Conservation (phyloP, 2,797 vertebrate species). For the Urophycis tenuis region DNA sequence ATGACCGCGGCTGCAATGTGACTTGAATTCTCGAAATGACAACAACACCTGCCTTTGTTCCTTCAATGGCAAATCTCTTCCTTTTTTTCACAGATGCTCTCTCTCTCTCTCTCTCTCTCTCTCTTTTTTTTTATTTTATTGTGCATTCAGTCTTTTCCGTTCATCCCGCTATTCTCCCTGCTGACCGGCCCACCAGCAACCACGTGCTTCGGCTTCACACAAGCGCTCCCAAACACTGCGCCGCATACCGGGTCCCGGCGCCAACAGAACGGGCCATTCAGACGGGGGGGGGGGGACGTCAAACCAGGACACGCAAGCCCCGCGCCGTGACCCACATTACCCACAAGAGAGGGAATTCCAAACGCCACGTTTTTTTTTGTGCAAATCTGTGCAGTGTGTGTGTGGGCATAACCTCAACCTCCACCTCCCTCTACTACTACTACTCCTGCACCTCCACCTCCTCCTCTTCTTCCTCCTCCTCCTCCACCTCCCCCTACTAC, state of each 20-base stretch:
- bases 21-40: slow-evolving; percentile 25
- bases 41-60: slow-evolving; percentile 30
- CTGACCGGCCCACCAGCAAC: slow-evolving; percentile 3
- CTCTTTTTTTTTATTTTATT: too few species aligned
- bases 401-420: slow-evolving; percentile 35
- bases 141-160: slow-evolving; percentile 9
- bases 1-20: slow-evolving; percentile 10
- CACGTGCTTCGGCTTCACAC: slow-evolving; percentile 17
- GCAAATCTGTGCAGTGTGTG: slow-evolving; percentile 30
- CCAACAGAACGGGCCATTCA: slow-evolving; percentile 5
- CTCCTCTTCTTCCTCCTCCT: too few species aligned
- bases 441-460: too few species aligned
- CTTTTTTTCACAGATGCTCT: slow-evolving; percentile 3
- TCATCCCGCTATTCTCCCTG: slow-evolving; percentile 7
- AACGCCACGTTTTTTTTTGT: slow-evolving; percentile 31
- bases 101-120: too few species aligned
- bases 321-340: slow-evolving; percentile 49
- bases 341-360: slow-evolving; percentile 17
- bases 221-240: slow-evolving; percentile 5
- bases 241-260: not conserved
- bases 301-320: not conserved
- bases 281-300: not conserved
- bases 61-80: slow-evolving; percentile 16
- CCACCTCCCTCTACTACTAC: too few species aligned
- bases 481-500: too few species aligned